Evolutionary conservation across 1,140 invertebrate species (phyloP).

Genomic region (Elymnias hypermnestra): DNA sequence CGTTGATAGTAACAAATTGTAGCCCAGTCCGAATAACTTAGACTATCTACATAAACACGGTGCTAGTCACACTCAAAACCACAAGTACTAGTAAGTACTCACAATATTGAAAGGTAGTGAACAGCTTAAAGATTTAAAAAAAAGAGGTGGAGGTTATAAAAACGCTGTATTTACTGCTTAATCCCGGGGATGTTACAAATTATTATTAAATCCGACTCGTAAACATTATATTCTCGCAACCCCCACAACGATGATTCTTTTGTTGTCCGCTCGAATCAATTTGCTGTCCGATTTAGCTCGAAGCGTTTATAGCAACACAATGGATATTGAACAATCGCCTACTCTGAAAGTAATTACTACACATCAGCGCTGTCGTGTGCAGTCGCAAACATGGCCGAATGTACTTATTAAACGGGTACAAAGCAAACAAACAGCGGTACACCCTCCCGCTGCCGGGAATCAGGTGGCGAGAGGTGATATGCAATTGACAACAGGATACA

Average conservation of each 20-base stretch:
- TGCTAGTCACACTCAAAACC: too few species aligned
- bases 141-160: too few species aligned
- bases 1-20: too few species aligned
- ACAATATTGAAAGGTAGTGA: too few species aligned
- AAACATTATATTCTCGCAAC: slow-evolving; percentile 16
- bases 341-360: slow-evolving; percentile 51
- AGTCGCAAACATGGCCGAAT: slow-evolving; percentile 40
- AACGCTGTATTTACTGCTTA: too few species aligned
- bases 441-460: slow-evolving; percentile 38
- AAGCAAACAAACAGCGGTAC: slow-evolving; percentile 46
- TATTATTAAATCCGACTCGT: slow-evolving; percentile 1
- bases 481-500: slow-evolving; percentile 44
- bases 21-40: too few species aligned
- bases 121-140: too few species aligned
- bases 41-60: too few species aligned
- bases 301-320: slow-evolving; percentile 27
- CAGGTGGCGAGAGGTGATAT: slow-evolving; percentile 52
- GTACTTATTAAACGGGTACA: slow-evolving; percentile 48
- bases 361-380: slow-evolving; percentile 52
- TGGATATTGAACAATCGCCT: slow-evolving; percentile 33
- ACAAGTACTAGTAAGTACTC: too few species aligned
- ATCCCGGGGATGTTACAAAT: too few species aligned
- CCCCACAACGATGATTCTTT: slow-evolving; percentile 18
- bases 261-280: slow-evolving; percentile 22
- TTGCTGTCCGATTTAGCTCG: slow-evolving; percentile 29